Evolutionary conservation across 2,888 invertebrate genomes (phyloP).

Genomic region (Agrotis ipsilon): DNA sequence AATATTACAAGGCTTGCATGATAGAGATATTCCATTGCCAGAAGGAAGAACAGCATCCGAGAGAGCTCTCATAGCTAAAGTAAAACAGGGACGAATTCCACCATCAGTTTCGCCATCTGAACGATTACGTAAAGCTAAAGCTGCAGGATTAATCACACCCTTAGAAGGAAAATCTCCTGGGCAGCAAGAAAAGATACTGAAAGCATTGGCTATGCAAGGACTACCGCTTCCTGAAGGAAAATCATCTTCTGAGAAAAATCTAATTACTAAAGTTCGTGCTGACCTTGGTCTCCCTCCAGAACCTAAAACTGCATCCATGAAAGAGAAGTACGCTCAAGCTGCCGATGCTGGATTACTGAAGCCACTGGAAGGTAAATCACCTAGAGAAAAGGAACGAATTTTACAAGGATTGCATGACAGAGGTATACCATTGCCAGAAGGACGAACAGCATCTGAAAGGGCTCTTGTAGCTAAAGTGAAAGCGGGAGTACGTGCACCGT

Average conservation of each 20-base stretch:
- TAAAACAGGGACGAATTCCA: background rate
- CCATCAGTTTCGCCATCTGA: background rate
- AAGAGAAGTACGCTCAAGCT: slow-evolving; percentile 2
- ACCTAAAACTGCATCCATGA: slow-evolving; percentile 8
- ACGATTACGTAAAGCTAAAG: slow-evolving; percentile 1
- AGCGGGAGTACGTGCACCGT: background rate
- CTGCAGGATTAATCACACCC: background rate
- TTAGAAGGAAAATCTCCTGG: background rate
- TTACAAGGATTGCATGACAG: slow-evolving; percentile 3
- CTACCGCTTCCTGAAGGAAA: background rate
- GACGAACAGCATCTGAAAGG: background rate
- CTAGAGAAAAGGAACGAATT: background rate
- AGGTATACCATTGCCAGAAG: slow-evolving; percentile 15
- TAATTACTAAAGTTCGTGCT: background rate
- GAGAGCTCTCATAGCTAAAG: background rate
- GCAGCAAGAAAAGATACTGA: slow-evolving; percentile 3
- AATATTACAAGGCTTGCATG: slow-evolving; percentile 4
- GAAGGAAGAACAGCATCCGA: slow-evolving; percentile 1
- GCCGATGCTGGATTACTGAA: slow-evolving; percentile 2
- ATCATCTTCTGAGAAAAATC: background rate
- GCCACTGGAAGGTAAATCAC: slow-evolving; percentile 20
- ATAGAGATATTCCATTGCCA: slow-evolving; percentile 4
- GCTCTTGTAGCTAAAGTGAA: background rate
- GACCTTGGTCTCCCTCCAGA: slow-evolving; percentile 12
- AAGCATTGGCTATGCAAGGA: slow-evolving; percentile 4